Evolutionary conservation across 37 sponge, comb jelly and placozoan genomes (phyloP).

Genomic region (Hormiphora californensis): DNA sequence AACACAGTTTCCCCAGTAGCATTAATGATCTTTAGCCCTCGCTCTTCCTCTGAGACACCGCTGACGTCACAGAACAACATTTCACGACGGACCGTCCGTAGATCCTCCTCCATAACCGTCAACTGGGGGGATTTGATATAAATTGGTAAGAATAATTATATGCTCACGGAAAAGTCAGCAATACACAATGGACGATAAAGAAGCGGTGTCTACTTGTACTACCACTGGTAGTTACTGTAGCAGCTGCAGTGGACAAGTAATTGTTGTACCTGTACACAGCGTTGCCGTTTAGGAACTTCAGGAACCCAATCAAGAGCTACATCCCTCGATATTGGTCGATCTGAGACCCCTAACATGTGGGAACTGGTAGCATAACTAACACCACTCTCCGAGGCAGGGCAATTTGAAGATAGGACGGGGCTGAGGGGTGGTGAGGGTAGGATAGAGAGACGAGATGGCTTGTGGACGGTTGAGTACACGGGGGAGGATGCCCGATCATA

Average conservation of each 20-base stretch:
- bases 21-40: not conserved
- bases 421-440: not conserved
- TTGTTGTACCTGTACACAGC: not conserved
- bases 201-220: no score
- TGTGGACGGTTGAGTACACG: not conserved
- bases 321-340: not conserved
- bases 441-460: not conserved
- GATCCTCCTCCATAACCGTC: not conserved
- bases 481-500: no score
- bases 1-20: not conserved
- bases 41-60: not conserved
- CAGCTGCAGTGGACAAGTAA: not conserved
- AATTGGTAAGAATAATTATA: no score
- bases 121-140: not conserved
- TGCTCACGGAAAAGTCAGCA: no score
- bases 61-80: conserved; percentile 3
- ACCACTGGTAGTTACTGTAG: not conserved
- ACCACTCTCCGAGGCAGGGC: not conserved
- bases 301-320: not conserved
- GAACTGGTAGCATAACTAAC: not conserved
- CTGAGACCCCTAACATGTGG: not conserved
- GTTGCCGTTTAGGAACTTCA: not conserved
- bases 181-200: no score
- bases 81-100: not conserved
- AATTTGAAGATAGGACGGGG: not conserved